phyloP scores from a whole-genome alignment of 2,797 vertebrate species.

The Chaenodraco wilsoni region DNA sequence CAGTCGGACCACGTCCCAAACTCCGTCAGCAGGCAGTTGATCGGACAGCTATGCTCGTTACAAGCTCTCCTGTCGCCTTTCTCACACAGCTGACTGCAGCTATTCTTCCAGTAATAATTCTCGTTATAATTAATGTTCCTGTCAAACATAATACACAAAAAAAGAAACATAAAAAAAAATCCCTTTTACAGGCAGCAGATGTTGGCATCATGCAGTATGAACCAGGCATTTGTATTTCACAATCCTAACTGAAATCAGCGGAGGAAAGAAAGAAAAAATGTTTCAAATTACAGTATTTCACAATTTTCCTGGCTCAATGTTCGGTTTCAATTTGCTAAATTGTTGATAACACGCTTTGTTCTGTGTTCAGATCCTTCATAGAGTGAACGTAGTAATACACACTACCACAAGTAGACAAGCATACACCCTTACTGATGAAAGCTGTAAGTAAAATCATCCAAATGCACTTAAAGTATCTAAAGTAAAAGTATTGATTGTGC shows the following conservation, averaged over 20 bases:
- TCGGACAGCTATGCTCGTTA: conserved; percentile 87
- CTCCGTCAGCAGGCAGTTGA: conserved; percentile 89
- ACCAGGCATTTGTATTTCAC: neutral
- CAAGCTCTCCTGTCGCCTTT: conserved; percentile 81
- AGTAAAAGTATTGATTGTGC: too few species aligned
- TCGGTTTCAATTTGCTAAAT: neutral
- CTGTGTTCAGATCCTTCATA: too few species aligned
- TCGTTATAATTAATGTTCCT: conserved; percentile 81
- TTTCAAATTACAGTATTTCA: neutral
- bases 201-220: neutral
- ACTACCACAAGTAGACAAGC: too few species aligned
- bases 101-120: conserved; percentile 83
- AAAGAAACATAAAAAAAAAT: neutral
- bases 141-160: conserved; percentile 9
- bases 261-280: neutral
- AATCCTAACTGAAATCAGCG: neutral
- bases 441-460: too few species aligned
- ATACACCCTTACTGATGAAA: too few species aligned
- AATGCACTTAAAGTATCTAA: too few species aligned
- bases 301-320: neutral
- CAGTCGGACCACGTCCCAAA: conserved; percentile 91
- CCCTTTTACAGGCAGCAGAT: neutral
- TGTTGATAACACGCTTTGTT: neutral
- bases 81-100: conserved; percentile 84
- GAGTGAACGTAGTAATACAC: too few species aligned